Conservation (phyloP, 1,140 invertebrate genomes). For the Hormaphis cornu region DNA sequence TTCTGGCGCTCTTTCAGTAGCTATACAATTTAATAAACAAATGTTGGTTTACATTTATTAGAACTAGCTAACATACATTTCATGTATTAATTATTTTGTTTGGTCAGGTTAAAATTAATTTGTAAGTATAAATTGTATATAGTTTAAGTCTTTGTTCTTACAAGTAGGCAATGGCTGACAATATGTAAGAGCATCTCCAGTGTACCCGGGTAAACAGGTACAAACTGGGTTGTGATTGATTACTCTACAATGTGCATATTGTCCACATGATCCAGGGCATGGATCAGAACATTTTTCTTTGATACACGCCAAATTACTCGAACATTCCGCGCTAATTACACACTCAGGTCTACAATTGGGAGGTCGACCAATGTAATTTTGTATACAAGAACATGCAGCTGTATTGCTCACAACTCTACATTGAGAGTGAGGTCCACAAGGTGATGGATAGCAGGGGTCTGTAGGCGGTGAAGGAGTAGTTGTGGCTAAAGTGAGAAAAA, state of each 20-base stretch:
- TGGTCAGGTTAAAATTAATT: background rate
- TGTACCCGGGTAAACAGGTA: slow-evolving; percentile 50
- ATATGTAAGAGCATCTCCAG: slow-evolving; percentile 44
- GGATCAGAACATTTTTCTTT: slow-evolving; percentile 48
- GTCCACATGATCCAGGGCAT: slow-evolving; percentile 49
- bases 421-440: slow-evolving; percentile 47
- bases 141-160: slow-evolving; percentile 19
- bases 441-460: slow-evolving; percentile 46
- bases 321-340: slow-evolving; percentile 47
- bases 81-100: background rate
- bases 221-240: slow-evolving; percentile 51
- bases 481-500: slow-evolving; percentile 37
- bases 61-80: background rate
- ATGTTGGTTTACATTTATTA: background rate
- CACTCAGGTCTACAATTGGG: slow-evolving; percentile 50
- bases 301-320: slow-evolving; percentile 46
- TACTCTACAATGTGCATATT: slow-evolving; percentile 48
- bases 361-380: slow-evolving; percentile 49
- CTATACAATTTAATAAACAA: slow-evolving; percentile 36
- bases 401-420: slow-evolving; percentile 45
- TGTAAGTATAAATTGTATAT: slow-evolving; percentile 2
- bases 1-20: slow-evolving; percentile 39
- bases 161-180: slow-evolving; percentile 39
- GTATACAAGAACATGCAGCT: slow-evolving; percentile 47
- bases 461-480: slow-evolving; percentile 37